Evolutionary conservation across 2,113 vertebrate species (phyloP).

Genomic region (Heterotilapia buettikoferi): DNA sequence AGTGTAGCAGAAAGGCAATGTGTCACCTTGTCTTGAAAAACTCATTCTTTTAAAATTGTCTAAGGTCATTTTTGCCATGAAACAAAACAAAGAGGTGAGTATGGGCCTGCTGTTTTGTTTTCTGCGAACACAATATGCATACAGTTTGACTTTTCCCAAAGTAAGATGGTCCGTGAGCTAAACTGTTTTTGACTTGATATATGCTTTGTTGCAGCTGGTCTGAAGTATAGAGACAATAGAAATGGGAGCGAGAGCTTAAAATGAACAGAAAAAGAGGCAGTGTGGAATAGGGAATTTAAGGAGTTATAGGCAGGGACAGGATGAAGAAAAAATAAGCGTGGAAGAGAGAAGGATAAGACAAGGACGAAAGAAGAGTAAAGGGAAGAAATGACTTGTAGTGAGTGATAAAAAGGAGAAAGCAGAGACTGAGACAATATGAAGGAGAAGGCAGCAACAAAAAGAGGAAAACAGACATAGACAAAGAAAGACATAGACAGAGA

Average conservation of each 20-base stretch:
- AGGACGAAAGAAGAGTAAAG: not conserved
- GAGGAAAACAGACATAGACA: not conserved
- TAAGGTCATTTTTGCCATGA: not conserved
- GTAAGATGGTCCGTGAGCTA: not conserved
- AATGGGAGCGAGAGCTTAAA: not conserved
- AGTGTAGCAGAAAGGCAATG: not conserved
- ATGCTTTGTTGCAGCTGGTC: not conserved
- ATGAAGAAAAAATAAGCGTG: not conserved
- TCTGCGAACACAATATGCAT: not conserved
- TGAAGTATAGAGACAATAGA: not conserved
- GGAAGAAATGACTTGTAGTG: not conserved
- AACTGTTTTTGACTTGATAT: conserved; percentile 24
- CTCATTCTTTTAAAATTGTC: not conserved
- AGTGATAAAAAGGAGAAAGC: not conserved
- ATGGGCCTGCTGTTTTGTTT: not conserved
- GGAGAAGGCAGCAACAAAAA: not conserved
- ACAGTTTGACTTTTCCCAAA: not conserved
- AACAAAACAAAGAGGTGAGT: not conserved
- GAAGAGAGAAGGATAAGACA: not conserved
- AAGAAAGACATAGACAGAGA: not conserved
- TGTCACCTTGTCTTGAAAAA: not conserved
- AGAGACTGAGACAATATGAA: not conserved
- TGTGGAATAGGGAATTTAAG: not conserved
- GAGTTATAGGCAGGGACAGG: not conserved
- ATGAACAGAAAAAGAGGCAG: not conserved